Base-by-base conservation (phyloP, 2,888 invertebrate genomes). In the Bembecia ichneumoniformis region DNA sequence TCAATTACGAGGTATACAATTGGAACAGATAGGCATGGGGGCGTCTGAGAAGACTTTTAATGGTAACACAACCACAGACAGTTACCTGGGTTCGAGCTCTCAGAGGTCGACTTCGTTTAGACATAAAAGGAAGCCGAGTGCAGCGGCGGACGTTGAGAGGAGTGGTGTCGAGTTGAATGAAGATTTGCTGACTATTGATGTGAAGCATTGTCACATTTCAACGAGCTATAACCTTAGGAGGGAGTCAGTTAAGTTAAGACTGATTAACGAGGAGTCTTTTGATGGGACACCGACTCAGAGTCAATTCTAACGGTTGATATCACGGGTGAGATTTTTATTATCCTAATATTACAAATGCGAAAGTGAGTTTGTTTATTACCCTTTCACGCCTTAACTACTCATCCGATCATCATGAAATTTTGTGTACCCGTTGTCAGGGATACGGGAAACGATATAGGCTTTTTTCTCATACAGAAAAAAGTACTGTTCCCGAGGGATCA, bases 61-160 rank as follows among this genome's bases (percentile, higher is more conserved):
- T 65, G 94, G 93, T 1, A 92, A 91, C 60, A 92, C 92, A 59
- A 92, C 93, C 55, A 93, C 93, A 3, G 92, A 92, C 62, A 89
- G 89, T 54, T 83, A 91, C 57, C 73, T 92, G 58, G 89, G 89
- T 3, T 88, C 88, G 0, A 89, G 89, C 53, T 83, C 90, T 43
- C 77, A 89, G 56, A 74, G 89, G 49, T 80, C 81, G 2, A 72
- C 88, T 5, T 90, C 90, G 9, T 82, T 90, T 52, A 80, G 79
- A 50, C 78, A 84, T 48, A 87, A 87, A 60, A 75, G 87, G 58
- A 90, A 90, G 68, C 89, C 89, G 13, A 90, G 90, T 55, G 89
- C 89, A 10, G 90, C 90, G 0, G 90, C 90, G 20, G 90, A 90
- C 52, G 90, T 91, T 51, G 89, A 89, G 62, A 88, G 74, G 55